phyloP scores from a whole-genome alignment of 2,888 invertebrate species.

The Petrolisthes manimaculis region DNA sequence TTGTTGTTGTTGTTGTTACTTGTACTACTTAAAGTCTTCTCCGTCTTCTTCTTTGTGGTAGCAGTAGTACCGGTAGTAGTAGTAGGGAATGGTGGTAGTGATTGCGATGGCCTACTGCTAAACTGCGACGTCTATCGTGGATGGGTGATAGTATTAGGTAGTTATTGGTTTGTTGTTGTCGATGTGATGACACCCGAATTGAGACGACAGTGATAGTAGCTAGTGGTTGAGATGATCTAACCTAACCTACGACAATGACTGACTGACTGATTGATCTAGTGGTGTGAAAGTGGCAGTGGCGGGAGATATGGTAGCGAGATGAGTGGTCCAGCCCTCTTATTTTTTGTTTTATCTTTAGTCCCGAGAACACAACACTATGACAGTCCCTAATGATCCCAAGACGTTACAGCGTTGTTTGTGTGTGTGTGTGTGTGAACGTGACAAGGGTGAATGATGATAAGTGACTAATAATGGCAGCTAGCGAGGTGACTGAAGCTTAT shows the following conservation, averaged over 20 bases:
- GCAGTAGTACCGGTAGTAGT: background rate
- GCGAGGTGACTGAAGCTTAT: background rate
- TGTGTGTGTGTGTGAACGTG: background rate
- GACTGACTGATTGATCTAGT: background rate
- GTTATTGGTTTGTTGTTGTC: too few species aligned
- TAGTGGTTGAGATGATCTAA: background rate
- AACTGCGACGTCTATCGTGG: too few species aligned
- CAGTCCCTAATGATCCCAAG: background rate
- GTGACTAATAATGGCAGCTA: background rate
- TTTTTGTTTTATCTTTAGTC: too few species aligned
- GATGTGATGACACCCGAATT: too few species aligned
- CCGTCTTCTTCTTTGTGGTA: background rate
- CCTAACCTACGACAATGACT: background rate
- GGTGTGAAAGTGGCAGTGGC: background rate
- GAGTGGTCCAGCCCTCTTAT: background rate
- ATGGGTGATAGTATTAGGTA: too few species aligned
- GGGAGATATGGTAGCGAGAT: background rate
- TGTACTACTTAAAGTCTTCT: background rate
- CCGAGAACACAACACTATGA: background rate
- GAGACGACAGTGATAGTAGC: background rate
- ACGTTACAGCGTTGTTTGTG: too few species aligned
- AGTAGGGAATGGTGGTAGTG: background rate
- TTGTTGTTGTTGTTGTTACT: background rate
- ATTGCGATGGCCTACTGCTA: background rate
- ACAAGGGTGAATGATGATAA: background rate